A percentile compares a stretch with the other conserved stretches of the same genome.
Conservation (phyloP, 1,140 invertebrate species). For the Muscidifurax raptorellus region DNA sequence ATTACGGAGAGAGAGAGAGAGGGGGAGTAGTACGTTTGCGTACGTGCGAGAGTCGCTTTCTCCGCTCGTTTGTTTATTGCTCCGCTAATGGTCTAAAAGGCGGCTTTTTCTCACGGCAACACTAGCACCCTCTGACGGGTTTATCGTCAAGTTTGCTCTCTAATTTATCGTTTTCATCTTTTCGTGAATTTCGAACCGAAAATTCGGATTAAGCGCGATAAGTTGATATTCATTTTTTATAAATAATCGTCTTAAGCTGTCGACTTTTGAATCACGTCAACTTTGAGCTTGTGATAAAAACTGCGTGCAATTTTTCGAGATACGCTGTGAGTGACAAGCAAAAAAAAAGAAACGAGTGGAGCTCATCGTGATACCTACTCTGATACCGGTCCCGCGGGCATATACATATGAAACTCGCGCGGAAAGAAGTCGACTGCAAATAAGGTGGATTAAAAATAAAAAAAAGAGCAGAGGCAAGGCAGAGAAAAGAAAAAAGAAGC, state of each 20-base stretch:
- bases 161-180: too few relatives aligned
- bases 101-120: background rate
- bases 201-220: too few relatives aligned
- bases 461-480: background rate
- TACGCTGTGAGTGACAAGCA: too few relatives aligned
- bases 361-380: background rate
- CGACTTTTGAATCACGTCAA: too few relatives aligned
- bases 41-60: slow-evolving; percentile 16
- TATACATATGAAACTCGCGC: background rate
- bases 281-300: too few relatives aligned
- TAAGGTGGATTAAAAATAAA: background rate
- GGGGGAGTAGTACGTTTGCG: background rate
- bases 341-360: too few relatives aligned
- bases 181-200: too few relatives aligned
- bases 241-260: too few relatives aligned
- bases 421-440: background rate
- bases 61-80: background rate
- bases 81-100: slow-evolving; percentile 16
- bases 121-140: background rate
- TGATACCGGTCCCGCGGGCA: background rate
- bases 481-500: slow-evolving; percentile 25
- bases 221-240: too few relatives aligned
- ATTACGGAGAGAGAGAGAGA: slow-evolving; percentile 26
- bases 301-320: too few relatives aligned
- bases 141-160: background rate